These are phyloP conservation scores for Daubentonia madagascariensis DNA, from an alignment of 2,113 vertebrate species.

Conservation along the genomic window DNA sequence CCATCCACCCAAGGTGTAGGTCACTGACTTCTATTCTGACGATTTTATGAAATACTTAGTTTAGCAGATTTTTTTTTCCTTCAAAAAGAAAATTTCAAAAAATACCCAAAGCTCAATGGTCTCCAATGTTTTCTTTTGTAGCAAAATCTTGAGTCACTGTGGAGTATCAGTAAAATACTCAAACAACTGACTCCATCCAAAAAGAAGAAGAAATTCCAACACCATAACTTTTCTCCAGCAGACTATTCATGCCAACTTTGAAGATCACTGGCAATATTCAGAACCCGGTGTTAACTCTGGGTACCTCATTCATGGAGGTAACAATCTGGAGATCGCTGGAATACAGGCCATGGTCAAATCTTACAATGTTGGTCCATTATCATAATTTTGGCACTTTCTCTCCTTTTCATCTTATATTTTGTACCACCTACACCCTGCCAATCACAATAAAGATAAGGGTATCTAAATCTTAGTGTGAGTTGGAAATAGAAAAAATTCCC, in stretches of 20 bases:
- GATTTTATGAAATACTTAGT: constrained; percentile 33
- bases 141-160: constrained; percentile 5
- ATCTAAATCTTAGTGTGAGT: neutral
- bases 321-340: neutral
- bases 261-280: neutral
- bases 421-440: neutral
- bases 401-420: neutral
- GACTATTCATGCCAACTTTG: constrained; percentile 17
- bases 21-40: neutral
- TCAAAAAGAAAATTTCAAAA: constrained; percentile 27
- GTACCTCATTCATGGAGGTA: neutral
- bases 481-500: neutral
- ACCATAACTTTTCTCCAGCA: constrained; percentile 21
- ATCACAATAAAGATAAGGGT: neutral
- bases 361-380: neutral
- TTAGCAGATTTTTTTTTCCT: neutral
- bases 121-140: constrained; percentile 12
- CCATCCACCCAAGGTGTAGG: neutral
- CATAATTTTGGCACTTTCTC: neutral
- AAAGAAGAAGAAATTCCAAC: neutral
- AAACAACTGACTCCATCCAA: neutral
- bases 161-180: neutral
- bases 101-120: neutral
- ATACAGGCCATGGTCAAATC: neutral
- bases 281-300: neutral